These are phyloP conservation scores for Tetramorium alpestre DNA, from an alignment of 1,140 invertebrate genomes.

Conservation along the genomic window DNA sequence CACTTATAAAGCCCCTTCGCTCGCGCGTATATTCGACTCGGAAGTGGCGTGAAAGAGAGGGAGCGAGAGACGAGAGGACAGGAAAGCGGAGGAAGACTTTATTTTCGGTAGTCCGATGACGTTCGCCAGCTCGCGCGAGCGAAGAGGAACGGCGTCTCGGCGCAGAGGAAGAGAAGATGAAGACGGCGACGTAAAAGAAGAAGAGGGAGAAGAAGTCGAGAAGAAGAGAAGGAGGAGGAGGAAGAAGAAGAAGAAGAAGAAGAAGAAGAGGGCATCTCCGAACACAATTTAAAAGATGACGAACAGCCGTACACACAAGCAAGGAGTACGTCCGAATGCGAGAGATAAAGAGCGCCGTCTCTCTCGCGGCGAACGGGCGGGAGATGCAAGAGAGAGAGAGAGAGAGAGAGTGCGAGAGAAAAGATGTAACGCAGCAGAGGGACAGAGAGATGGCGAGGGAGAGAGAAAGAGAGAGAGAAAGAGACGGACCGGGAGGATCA, in stretches of 20 bases:
- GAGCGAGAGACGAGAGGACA: constrained; percentile 39
- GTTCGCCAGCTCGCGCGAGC: constrained; percentile 63
- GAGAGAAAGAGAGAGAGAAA: not conserved
- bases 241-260: constrained; percentile 51
- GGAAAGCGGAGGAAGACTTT: constrained; percentile 69
- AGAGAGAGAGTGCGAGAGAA: not conserved
- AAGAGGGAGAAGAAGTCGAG: constrained; percentile 8
- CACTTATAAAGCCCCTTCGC: constrained; percentile 64
- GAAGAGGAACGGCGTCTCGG: constrained; percentile 40
- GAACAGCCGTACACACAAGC: constrained; percentile 50
- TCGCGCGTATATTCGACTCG: constrained; percentile 60
- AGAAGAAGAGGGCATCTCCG: constrained; percentile 39
- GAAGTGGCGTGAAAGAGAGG: constrained; percentile 63
- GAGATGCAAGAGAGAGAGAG: not conserved
- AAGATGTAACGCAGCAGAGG: not conserved
- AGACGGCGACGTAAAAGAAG: constrained; percentile 55
- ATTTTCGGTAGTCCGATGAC: constrained; percentile 71
- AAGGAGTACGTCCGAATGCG: constrained; percentile 13
- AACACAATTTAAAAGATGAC: constrained; percentile 63
- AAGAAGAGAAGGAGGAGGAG: constrained; percentile 37
- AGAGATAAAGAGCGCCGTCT: constrained; percentile 61
- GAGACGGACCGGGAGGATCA: constrained; percentile 63
- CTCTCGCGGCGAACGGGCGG: constrained; percentile 15
- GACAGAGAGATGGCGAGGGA: not conserved
- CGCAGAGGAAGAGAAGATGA: constrained; percentile 61